Conservation (phyloP, 53 echinoderm and acorn worm genomes). For the Zoroaster sp. region DNA sequence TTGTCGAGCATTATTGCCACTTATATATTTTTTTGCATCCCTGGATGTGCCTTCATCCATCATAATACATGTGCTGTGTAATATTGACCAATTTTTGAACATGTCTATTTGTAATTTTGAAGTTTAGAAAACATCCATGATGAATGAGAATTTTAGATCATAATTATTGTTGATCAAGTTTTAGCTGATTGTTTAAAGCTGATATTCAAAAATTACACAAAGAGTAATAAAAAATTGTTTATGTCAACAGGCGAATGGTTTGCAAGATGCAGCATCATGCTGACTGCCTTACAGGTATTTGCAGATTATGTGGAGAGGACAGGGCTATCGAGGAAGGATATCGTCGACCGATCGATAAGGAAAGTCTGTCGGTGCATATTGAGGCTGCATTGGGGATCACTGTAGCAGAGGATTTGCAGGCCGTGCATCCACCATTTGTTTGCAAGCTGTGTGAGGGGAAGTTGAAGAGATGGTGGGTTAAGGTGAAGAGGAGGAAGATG, state of each 20-base stretch:
- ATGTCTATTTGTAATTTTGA: no score
- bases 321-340: background rate
- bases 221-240: background rate
- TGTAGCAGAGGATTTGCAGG: background rate
- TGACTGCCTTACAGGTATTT: background rate
- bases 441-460: constrained; percentile 28
- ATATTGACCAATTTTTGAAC: no score
- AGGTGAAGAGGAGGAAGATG: background rate
- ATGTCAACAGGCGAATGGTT: background rate
- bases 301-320: constrained; percentile 14
- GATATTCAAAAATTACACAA: no score
- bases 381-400: background rate
- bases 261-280: background rate
- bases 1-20: no score
- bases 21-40: no score
- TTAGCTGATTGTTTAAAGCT: no score
- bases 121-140: no score
- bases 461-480: constrained; percentile 28
- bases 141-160: no score
- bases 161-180: no score
- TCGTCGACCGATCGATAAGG: background rate
- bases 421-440: constrained; percentile 33
- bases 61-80: no score
- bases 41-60: no score
- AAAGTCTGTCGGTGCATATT: background rate